Evolutionary conservation across 2,797 vertebrate species (phyloP).

Genomic region (Netta rufina): DNA sequence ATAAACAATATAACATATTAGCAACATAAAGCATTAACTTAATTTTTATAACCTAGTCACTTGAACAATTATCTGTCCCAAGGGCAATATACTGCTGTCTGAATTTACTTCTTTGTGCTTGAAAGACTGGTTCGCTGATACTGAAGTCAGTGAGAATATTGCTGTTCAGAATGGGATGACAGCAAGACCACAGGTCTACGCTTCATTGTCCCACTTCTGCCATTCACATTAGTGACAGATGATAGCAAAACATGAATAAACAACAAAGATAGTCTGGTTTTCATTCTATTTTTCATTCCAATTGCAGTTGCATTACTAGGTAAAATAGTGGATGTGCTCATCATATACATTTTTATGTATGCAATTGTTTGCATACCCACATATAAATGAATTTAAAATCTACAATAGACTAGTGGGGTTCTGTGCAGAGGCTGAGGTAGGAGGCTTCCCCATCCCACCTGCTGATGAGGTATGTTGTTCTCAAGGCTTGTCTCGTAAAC

Average conservation of each 20-base stretch:
- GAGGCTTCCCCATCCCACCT: background rate
- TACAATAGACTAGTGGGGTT: background rate
- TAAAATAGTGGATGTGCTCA: background rate
- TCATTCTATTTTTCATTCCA: background rate
- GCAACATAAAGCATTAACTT: background rate
- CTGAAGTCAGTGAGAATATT: background rate
- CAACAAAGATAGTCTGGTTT: background rate
- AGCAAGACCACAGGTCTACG: background rate
- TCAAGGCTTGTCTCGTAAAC: background rate
- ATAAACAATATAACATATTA: too few species aligned
- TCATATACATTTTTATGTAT: background rate
- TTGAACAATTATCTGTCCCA: background rate
- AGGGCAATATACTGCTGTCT: background rate
- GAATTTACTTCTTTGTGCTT: background rate
- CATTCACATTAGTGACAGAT: background rate
- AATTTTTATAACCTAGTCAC: background rate
- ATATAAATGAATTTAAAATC: background rate
- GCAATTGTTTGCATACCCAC: background rate
- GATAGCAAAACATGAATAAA: background rate
- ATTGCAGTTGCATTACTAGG: background rate
- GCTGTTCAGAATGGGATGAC: background rate
- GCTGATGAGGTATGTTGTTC: background rate
- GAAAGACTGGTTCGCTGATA: background rate
- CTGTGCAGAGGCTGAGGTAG: background rate
- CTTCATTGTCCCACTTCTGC: background rate